Evolutionary conservation across 2,888 invertebrate species (phyloP).

Genomic region (Bhutanitis thaidina): DNA sequence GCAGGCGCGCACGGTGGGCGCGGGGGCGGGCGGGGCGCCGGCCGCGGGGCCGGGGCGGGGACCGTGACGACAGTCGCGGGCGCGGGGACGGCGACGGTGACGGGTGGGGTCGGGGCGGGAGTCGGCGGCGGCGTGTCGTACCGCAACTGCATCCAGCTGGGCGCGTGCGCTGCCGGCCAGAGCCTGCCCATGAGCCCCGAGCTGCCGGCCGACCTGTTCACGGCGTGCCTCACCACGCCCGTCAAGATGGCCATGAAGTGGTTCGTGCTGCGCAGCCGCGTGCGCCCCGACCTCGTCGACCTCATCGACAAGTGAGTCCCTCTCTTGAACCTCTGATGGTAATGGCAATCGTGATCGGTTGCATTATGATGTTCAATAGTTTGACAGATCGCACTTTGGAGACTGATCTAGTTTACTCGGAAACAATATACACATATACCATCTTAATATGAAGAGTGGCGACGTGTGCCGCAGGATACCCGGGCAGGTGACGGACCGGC

Average conservation of each 20-base stretch:
- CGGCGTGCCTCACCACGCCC: constrained; percentile 98
- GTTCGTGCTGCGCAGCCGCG: constrained; percentile 92
- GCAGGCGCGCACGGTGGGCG: constrained; percentile 22
- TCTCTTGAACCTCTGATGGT: no score
- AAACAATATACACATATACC: no score
- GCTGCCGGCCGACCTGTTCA: constrained; percentile 98
- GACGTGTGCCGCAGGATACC: constrained; percentile 85
- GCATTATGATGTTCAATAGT: no score
- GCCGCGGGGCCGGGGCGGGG: constrained; percentile 44
- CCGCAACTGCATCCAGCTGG: constrained; percentile 96
- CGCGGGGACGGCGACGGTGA: constrained; percentile 22
- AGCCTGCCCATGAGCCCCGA: constrained; percentile 98
- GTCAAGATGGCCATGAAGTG: constrained; percentile 97
- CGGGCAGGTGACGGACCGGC: constrained; percentile 94
- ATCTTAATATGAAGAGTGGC: no score
- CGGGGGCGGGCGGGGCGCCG: constrained; percentile 24
- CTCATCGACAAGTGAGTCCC: constrained; percentile 91
- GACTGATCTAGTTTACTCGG: no score
- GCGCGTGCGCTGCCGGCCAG: constrained; percentile 96
- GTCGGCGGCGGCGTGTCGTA: constrained; percentile 85
- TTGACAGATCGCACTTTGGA: no score
- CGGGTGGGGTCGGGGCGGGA: constrained; percentile 43
- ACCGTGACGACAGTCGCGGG: no score
- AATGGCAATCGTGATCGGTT: no score
- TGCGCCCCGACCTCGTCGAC: constrained; percentile 89